Percentiles rank a stretch among this genome's conserved stretches.
phyloP scores from a whole-genome alignment of 2,113 vertebrate species.

The Tragelaphus scriptus region DNA sequence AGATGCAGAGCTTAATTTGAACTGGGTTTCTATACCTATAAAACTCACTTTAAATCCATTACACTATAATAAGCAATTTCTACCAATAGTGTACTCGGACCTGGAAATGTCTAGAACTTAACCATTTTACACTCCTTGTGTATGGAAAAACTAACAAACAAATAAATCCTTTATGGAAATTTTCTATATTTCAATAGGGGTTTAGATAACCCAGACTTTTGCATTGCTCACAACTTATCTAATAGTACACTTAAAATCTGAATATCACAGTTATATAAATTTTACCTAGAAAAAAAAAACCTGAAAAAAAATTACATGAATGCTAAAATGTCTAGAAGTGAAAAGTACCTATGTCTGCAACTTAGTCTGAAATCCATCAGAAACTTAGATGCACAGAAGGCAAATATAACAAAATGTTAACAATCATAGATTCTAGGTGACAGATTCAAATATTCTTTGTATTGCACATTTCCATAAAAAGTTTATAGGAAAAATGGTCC shows the following conservation, averaged over 20 bases:
- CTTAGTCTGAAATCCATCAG: background rate
- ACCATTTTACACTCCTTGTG: background rate
- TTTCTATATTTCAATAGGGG: background rate
- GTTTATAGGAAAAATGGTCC: background rate
- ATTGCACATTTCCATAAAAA: conserved; percentile 9
- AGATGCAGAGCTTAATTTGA: background rate
- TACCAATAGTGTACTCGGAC: background rate
- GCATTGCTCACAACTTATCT: background rate
- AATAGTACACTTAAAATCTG: background rate
- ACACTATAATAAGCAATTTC: background rate
- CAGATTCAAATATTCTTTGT: background rate
- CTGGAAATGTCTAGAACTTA: conserved; percentile 7
- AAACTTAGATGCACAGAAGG: background rate
- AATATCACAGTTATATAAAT: background rate
- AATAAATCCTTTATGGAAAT: background rate
- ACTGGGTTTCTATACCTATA: background rate
- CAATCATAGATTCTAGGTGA: background rate
- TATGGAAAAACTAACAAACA: background rate
- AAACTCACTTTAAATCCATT: background rate
- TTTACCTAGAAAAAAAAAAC: background rate
- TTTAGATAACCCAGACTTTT: background rate
- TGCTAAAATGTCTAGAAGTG: background rate
- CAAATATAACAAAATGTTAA: background rate
- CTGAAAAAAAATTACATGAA: background rate
- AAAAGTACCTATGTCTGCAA: background rate